Conservation (phyloP, 2,888 invertebrate species). For the Prosopocoilus inquinatus region DNA sequence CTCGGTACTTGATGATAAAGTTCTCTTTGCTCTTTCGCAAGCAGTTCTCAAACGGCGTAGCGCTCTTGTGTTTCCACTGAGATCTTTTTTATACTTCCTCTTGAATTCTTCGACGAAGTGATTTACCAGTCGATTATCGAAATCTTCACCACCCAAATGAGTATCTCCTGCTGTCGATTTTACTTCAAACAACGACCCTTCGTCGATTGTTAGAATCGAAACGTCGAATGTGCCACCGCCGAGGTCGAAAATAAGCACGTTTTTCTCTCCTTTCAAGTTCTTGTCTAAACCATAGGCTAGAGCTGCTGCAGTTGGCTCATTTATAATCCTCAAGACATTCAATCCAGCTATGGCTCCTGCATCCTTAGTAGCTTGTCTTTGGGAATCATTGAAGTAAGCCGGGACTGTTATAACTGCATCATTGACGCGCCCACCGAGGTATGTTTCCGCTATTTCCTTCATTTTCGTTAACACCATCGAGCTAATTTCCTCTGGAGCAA, state of each 20-base stretch:
- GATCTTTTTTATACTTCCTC: constrained; percentile 68
- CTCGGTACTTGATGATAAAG: constrained; percentile 73
- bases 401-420: constrained; percentile 84
- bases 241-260: constrained; percentile 73
- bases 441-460: constrained; percentile 77
- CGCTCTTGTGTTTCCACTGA: constrained; percentile 71
- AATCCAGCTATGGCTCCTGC: constrained; percentile 82
- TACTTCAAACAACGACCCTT: constrained; percentile 80
- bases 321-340: constrained; percentile 85
- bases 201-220: constrained; percentile 84
- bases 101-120: constrained; percentile 79
- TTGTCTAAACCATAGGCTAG: constrained; percentile 82
- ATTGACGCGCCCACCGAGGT: constrained; percentile 67
- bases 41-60: constrained; percentile 80
- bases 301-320: constrained; percentile 88
- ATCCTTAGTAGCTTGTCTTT: constrained; percentile 85
- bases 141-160: constrained; percentile 76
- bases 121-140: constrained; percentile 76
- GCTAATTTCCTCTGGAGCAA: constrained; percentile 81
- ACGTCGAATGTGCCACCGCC: constrained; percentile 93
- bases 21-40: constrained; percentile 78
- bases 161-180: constrained; percentile 80
- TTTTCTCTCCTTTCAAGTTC: constrained; percentile 70
- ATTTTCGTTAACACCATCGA: constrained; percentile 85
- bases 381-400: constrained; percentile 80